A percentile compares a stretch with the other conserved stretches of the same genome.
Conservation (phyloP, 2,113 vertebrate genomes). For the Engraulis encrasicolus region DNA sequence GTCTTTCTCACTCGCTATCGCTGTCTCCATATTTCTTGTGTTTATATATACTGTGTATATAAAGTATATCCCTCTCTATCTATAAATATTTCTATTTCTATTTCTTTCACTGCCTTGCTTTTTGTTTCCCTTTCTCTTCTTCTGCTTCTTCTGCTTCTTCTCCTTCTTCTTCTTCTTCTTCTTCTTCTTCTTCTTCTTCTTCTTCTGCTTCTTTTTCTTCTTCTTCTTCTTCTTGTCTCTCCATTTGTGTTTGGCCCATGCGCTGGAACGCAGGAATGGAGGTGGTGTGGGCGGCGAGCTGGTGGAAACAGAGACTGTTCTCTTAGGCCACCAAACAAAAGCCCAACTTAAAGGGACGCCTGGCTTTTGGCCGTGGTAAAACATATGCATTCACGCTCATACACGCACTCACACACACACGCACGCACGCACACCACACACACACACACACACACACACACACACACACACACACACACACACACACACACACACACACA, state of each 20-base stretch:
- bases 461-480: constrained; percentile 20
- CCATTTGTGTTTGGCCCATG: constrained; percentile 40
- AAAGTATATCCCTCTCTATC: too few relatives aligned
- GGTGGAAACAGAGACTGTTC: constrained; percentile 54
- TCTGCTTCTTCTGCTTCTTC: constrained; percentile 42
- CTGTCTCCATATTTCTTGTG: too few relatives aligned
- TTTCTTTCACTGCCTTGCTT: constrained; percentile 23
- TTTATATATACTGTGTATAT: too few relatives aligned
- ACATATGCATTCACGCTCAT: constrained; percentile 31
- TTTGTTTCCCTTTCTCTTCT: constrained; percentile 52
- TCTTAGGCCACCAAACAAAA: constrained; percentile 64
- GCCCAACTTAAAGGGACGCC: constrained; percentile 57
- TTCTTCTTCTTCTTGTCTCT: constrained; percentile 39
- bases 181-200: not conserved
- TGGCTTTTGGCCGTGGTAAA: constrained; percentile 28
- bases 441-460: not conserved
- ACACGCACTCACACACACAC: constrained; percentile 34
- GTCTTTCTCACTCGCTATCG: constrained; percentile 29
- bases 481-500: constrained; percentile 21
- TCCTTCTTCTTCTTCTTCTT: constrained; percentile 36
- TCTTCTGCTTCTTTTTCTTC: constrained; percentile 40
- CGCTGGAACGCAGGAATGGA: constrained; percentile 67
- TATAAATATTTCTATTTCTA: too few relatives aligned
- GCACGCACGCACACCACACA: not conserved
- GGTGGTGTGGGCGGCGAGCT: constrained; percentile 74